Percentiles rank a stretch among this genome's conserved stretches.
Conservation (phyloP, 2,113 vertebrate species). For the Phoenicopterus ruber region DNA sequence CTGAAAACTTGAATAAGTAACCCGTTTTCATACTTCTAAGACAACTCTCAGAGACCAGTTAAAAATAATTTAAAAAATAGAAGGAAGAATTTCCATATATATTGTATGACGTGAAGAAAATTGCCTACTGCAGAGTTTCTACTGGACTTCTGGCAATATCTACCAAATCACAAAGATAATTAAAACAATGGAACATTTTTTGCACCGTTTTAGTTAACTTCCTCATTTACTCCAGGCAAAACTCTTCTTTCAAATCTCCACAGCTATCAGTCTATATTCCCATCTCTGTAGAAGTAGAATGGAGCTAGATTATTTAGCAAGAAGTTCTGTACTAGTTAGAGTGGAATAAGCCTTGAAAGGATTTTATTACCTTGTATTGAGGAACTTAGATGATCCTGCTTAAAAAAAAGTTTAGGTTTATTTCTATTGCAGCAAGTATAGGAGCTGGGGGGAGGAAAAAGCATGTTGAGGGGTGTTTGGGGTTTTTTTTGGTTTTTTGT, state of each 20-base stretch:
- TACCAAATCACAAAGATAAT: background rate
- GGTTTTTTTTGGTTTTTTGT: too few relatives aligned
- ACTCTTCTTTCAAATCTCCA: background rate
- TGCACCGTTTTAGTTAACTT: fast-evolving
- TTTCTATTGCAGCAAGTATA: background rate
- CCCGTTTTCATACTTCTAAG: background rate
- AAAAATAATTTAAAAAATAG: background rate
- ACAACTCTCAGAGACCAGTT: background rate
- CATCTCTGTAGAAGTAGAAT: background rate
- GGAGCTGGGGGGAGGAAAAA: background rate
- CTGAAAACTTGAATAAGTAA: background rate
- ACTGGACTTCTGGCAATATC: background rate
- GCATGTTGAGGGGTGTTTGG: too few relatives aligned
- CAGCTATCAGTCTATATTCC: background rate
- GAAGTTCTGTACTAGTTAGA: background rate
- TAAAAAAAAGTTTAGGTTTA: background rate
- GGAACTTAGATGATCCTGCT: background rate
- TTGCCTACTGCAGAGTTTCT: background rate
- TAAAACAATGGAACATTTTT: background rate
- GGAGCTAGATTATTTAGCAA: background rate
- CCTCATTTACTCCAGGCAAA: background rate
- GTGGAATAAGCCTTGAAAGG: background rate
- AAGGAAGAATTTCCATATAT: background rate
- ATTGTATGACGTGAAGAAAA: background rate
- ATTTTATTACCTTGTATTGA: background rate